These are phyloP conservation scores for Ips nitidus DNA, from an alignment of 1,140 invertebrate genomes.

Conservation along the genomic window DNA sequence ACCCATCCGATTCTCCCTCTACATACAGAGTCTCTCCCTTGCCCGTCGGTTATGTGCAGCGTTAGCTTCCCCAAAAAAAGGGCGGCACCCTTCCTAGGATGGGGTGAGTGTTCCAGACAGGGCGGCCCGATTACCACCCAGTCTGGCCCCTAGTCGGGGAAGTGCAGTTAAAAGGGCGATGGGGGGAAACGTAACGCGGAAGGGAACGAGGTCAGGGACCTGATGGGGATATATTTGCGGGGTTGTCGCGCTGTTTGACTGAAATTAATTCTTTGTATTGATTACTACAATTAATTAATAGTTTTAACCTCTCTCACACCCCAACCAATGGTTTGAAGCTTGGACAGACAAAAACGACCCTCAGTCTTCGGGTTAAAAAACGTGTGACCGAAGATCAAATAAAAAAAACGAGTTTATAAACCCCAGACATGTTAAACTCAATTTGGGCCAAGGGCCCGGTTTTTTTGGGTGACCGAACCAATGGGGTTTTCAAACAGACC, in stretches of 20 bases:
- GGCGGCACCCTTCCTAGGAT: conserved; percentile 17
- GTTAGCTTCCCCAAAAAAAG: conserved; percentile 14
- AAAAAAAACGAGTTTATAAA: conserved; percentile 6
- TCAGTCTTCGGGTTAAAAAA: no score
- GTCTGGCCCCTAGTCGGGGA: conserved; percentile 13
- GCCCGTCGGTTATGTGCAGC: neutral
- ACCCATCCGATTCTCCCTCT: neutral
- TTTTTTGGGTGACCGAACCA: neutral
- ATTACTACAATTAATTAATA: no score
- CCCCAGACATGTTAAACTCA: conserved; percentile 7
- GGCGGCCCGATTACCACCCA: conserved; percentile 14
- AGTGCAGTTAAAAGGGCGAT: conserved; percentile 4
- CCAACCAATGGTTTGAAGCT: no score
- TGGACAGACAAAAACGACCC: no score
- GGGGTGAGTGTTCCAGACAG: conserved; percentile 26
- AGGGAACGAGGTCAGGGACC: conserved; percentile 30
- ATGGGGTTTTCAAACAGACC: no score
- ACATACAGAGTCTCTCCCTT: conserved; percentile 1
- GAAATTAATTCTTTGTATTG: neutral
- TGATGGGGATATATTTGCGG: neutral
- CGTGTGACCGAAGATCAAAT: neutral
- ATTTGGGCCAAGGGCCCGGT: conserved; percentile 5
- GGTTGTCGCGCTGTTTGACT: neutral
- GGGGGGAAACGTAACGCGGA: conserved; percentile 11
- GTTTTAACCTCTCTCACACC: no score